These are phyloP conservation scores for Odontocerum albicorne DNA, from an alignment of 2,888 invertebrate species.

Conservation along the genomic window DNA sequence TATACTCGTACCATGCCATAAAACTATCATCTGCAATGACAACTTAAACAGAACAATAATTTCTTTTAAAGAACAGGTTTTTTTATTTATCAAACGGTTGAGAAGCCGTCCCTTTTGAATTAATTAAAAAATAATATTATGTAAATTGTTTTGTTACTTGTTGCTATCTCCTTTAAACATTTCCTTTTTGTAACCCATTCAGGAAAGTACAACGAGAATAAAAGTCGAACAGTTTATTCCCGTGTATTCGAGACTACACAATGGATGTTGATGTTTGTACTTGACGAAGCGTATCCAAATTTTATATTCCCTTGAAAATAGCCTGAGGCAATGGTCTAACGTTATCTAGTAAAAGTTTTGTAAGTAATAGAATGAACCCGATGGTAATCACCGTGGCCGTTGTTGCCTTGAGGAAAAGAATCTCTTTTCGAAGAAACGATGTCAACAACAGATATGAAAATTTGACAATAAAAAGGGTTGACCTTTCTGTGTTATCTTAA, in stretches of 20 bases:
- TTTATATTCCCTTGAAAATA: conserved; percentile 14
- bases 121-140: too few relatives aligned
- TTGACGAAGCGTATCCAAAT: conserved; percentile 8
- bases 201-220: neutral
- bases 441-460: conserved; percentile 33
- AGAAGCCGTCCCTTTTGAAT: too few relatives aligned
- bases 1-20: too few relatives aligned
- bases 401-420: conserved; percentile 22
- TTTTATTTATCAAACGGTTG: too few relatives aligned
- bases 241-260: neutral
- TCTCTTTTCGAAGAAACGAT: conserved; percentile 29
- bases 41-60: too few relatives aligned
- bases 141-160: conserved; percentile 2
- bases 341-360: conserved; percentile 24
- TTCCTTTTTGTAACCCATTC: conserved; percentile 3
- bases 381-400: conserved; percentile 28
- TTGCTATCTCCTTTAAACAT: neutral
- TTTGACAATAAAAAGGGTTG: conserved; percentile 33
- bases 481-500: conserved; percentile 30
- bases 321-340: conserved; percentile 2
- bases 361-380: conserved; percentile 28
- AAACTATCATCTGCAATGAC: too few relatives aligned
- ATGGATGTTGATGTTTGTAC: conserved; percentile 6
- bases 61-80: too few relatives aligned
- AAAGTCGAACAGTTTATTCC: neutral